Conservation (phyloP, 1,140 invertebrate species). For the Drosophila subobscura region DNA sequence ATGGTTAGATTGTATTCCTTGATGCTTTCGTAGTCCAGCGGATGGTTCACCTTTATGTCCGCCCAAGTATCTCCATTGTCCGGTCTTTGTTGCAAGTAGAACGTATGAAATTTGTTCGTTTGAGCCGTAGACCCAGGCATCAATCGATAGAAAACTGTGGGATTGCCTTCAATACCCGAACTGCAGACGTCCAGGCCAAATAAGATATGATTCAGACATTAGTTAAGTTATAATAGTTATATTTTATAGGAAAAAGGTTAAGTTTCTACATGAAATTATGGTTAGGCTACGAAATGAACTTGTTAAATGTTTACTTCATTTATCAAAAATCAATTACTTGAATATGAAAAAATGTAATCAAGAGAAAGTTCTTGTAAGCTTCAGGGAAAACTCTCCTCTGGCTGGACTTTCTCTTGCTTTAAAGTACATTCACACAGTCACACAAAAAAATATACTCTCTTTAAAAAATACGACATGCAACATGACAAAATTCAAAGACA, state of each 20-base stretch:
- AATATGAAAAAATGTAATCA: conserved; percentile 14
- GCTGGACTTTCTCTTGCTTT: conserved; percentile 16
- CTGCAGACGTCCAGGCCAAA: conserved; percentile 84
- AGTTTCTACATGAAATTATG: conserved; percentile 61
- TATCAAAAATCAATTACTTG: conserved; percentile 61
- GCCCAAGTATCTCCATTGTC: conserved; percentile 96
- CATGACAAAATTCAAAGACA: conserved; percentile 68
- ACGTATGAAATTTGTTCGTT: conserved; percentile 97
- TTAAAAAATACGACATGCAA: conserved; percentile 48
- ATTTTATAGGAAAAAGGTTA: neutral
- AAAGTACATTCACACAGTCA: conserved; percentile 30
- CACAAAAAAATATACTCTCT: conserved; percentile 20
- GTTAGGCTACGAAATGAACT: conserved; percentile 50
- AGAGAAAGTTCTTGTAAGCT: conserved; percentile 9
- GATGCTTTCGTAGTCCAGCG: conserved; percentile 96
- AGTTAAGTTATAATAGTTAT: conserved; percentile 17
- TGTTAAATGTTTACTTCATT: conserved; percentile 22
- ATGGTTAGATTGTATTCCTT: conserved; percentile 98
- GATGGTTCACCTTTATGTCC: conserved; percentile 98
- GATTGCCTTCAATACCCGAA: conserved; percentile 97
- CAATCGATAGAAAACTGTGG: conserved; percentile 96
- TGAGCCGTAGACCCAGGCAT: conserved; percentile 97
- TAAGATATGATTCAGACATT: conserved; percentile 25
- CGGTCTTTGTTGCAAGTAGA: conserved; percentile 95
- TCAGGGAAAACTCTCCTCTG: neutral